Percentiles rank a stretch among this genome's conserved stretches.
These are phyloP conservation scores for Sarcophaga rosellei DNA, from an alignment of 2,888 invertebrate genomes.

Conservation along the genomic window DNA sequence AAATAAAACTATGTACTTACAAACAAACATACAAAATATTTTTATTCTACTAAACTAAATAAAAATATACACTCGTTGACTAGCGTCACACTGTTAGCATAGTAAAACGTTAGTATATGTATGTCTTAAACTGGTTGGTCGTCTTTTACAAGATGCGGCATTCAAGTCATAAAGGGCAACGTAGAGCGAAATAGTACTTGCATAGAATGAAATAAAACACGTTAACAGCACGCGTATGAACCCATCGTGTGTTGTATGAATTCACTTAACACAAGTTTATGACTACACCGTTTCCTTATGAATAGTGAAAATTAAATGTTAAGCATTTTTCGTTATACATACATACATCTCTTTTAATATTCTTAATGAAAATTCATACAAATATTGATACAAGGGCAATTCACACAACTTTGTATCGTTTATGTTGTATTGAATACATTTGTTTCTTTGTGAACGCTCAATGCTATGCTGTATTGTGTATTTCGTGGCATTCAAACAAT, in stretches of 20 bases:
- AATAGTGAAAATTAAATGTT: not conserved
- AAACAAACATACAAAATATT: not conserved
- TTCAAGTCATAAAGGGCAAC: constrained; percentile 60
- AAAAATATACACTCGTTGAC: not conserved
- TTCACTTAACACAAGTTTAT: constrained; percentile 23
- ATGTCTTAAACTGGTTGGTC: constrained; percentile 28
- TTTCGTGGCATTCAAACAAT: too few species aligned
- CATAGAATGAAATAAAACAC: constrained; percentile 21
- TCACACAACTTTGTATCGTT: too few species aligned
- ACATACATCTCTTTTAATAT: too few species aligned
- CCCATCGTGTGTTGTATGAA: constrained; percentile 42
- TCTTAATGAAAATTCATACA: too few species aligned
- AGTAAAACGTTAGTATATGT: constrained; percentile 54
- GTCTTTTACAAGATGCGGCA: constrained; percentile 27
- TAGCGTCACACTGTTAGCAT: constrained; percentile 28
- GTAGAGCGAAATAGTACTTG: not conserved
- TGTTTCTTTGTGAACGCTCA: too few species aligned
- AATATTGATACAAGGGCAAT: too few species aligned
- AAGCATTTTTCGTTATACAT: not conserved
- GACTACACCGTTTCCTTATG: constrained; percentile 38
- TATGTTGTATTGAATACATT: too few species aligned
- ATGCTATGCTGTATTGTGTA: too few species aligned
- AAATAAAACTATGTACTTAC: too few species aligned
- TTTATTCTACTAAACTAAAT: constrained; percentile 5
- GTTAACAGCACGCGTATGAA: constrained; percentile 66